Percentiles rank a stretch among this genome's conserved stretches.
These are phyloP conservation scores for Tonatia bakeri DNA, from an alignment of 2,113 vertebrate species.

Conservation along the genomic window DNA sequence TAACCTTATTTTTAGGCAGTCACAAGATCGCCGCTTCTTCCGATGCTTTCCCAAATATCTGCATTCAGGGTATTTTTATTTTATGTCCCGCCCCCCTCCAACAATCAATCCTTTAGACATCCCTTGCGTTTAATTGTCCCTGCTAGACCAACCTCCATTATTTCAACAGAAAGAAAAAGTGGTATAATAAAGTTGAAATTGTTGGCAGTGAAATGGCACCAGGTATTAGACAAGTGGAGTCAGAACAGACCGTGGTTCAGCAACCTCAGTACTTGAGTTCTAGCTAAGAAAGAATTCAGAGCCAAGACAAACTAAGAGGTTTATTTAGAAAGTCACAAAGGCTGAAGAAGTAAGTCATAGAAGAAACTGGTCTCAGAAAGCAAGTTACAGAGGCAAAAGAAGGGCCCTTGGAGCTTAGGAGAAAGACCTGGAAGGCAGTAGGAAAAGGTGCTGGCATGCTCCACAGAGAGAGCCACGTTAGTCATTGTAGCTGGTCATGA, in stretches of 20 bases:
- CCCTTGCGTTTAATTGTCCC: background rate
- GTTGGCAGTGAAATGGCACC: background rate
- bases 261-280: too few species aligned
- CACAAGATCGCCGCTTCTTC: background rate
- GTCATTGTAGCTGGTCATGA: background rate
- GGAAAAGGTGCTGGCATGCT: background rate
- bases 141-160: background rate
- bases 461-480: background rate
- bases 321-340: too few species aligned
- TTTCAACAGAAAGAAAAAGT: background rate
- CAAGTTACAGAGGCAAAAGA: background rate
- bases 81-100: too few species aligned
- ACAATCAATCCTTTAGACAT: background rate
- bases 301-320: too few species aligned
- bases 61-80: background rate
- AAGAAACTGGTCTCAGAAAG: background rate
- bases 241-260: background rate
- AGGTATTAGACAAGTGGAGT: background rate
- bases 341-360: too few species aligned
- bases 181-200: background rate
- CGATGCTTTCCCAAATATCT: background rate
- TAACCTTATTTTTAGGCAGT: background rate
- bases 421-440: background rate
- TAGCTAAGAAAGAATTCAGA: too few species aligned
- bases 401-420: background rate